These are phyloP conservation scores for Linnaemya tessellans DNA, from an alignment of 2,888 invertebrate genomes.

Conservation along the genomic window DNA sequence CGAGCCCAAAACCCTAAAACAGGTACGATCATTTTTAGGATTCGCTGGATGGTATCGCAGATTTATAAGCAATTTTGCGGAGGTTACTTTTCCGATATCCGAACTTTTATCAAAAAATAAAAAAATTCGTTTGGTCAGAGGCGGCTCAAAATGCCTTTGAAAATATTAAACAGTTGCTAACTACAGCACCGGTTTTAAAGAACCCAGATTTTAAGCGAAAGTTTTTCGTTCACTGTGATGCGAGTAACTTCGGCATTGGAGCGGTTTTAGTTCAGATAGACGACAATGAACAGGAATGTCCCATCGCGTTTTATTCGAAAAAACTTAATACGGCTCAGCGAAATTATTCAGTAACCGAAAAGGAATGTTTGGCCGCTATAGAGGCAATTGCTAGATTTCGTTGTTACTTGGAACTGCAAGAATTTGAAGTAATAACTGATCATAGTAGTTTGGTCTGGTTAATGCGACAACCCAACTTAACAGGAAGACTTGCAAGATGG, in stretches of 20 bases:
- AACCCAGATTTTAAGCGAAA: constrained; percentile 39
- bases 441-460: too few species aligned
- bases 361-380: constrained; percentile 28
- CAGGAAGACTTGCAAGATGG: too few species aligned
- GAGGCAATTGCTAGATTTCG: constrained; percentile 61
- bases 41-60: too few species aligned
- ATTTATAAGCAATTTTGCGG: not conserved
- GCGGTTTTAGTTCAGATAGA: too few species aligned
- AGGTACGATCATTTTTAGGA: not conserved
- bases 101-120: constrained; percentile 18
- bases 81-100: constrained; percentile 19
- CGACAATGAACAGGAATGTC: not conserved
- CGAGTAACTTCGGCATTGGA: not conserved
- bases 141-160: constrained; percentile 32
- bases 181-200: too few species aligned
- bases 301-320: constrained; percentile 34
- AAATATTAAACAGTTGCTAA: constrained; percentile 37
- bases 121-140: constrained; percentile 36
- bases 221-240: constrained; percentile 36
- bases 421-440: too few species aligned
- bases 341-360: constrained; percentile 30
- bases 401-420: too few species aligned
- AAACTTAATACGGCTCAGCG: constrained; percentile 36
- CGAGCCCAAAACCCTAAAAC: not conserved
- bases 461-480: too few species aligned